Base-by-base conservation (phyloP, 2,797 vertebrate genomes). In the Carapus acus region DNA sequence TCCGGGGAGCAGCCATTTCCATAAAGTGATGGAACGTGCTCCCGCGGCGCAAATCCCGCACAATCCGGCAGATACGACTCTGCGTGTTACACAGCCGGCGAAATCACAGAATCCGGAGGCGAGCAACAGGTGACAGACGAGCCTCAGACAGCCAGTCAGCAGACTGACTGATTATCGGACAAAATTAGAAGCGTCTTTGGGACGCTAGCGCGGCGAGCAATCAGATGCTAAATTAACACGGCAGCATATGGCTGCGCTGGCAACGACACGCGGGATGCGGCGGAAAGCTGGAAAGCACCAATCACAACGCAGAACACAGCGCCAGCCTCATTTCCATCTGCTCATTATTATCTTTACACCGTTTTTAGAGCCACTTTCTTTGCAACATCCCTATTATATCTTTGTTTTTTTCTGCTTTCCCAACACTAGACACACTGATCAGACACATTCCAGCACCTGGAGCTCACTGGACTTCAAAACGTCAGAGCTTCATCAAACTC, bases 1-100 rank as follows among this genome's bases (percentile, higher is more conserved):
- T 68, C 40, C 67, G 73, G 51, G 69, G 62, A 64, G 64, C 42
- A 50, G 43, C 56, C 48, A 75, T 81, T 82, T 74, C 74, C 64
- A 75, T 76, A 77, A 79, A 78, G 59, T 71, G 74, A 78, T 72
- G 66, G 74, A 75, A 73, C 76, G 65, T 64, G 42, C 63, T 65
- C 55, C 41, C 19, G 65, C 71, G 44, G 0, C 45, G 41, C 78
- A 83, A 79, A 81, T 82, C 73, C 69, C 22, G 12, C 48, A 48
- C 58, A 77, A 77, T 76, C 74, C 71, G 37, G 39, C 59, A 64
- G 76, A 77, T 67, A 73, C 69, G 24, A 34, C 65, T 65, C 53
- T 73, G 50, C 46, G 62, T 58, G 50, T 69, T 54, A 42, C 49
- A 61, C 54, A 67, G 40, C 49, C 11, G 55, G 29, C 50, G 58